These are phyloP conservation scores for Chaunax sp. DNA, from an alignment of 2,797 vertebrate species.

Conservation along the genomic window DNA sequence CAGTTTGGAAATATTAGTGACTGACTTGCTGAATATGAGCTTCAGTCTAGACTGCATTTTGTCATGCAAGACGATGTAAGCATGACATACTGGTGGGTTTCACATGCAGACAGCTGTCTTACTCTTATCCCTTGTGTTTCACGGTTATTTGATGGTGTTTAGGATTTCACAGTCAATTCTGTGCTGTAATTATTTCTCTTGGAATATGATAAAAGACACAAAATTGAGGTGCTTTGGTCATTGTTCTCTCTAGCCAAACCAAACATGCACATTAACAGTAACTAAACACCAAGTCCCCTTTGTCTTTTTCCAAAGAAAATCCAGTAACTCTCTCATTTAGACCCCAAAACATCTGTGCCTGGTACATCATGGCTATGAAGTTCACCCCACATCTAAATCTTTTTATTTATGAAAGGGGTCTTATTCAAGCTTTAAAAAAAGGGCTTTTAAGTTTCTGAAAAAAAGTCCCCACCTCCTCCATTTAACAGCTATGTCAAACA, in stretches of 20 bases:
- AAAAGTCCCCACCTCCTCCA: slow-evolving; percentile 91
- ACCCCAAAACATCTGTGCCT: not conserved
- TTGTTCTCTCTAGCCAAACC: too few species aligned
- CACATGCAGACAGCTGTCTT: not conserved
- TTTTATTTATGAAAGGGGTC: not conserved
- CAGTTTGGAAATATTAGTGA: not conserved
- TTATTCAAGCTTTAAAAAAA: not conserved
- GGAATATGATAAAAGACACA: too few species aligned
- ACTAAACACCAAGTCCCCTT: not conserved
- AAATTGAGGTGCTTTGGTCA: too few species aligned
- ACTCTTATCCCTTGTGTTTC: not conserved
- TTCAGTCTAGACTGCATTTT: slow-evolving; percentile 3
- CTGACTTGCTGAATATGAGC: not conserved
- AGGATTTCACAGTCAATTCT: not conserved
- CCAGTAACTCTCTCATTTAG: not conserved
- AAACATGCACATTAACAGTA: too few species aligned
- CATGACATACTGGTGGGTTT: not conserved
- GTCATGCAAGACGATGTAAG: not conserved
- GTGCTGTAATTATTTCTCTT: slow-evolving; percentile 1
- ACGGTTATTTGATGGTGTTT: slow-evolving; percentile 19
- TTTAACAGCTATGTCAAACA: slow-evolving; percentile 98
- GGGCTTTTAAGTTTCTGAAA: not conserved
- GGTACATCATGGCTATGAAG: not conserved
- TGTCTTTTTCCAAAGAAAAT: not conserved
- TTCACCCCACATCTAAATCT: not conserved